These are phyloP conservation scores for Chydorus sphaericus DNA, from an alignment of 2,888 invertebrate genomes.

Conservation along the genomic window DNA sequence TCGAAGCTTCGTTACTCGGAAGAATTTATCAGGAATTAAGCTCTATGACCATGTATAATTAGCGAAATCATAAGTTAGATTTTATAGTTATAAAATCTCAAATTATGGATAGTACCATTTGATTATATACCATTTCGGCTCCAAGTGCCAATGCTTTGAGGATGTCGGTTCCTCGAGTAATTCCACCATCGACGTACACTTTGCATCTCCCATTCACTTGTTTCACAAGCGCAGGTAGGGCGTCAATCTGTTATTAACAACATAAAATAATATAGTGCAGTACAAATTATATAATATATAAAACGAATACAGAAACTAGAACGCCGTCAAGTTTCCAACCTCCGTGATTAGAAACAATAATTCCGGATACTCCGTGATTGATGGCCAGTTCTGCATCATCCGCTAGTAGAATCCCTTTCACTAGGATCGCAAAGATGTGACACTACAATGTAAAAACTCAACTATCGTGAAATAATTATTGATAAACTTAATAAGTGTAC, in stretches of 20 bases:
- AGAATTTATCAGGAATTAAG: no score
- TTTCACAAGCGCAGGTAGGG: conserved; percentile 57
- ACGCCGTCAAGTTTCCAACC: conserved; percentile 77
- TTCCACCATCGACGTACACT: conserved; percentile 76
- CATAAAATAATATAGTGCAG: background rate
- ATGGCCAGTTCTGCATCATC: conserved; percentile 68
- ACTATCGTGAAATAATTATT: background rate
- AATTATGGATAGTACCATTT: no score
- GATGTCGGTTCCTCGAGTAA: conserved; percentile 69
- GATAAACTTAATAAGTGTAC: conserved; percentile 26
- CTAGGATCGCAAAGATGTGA: no score
- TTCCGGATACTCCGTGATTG: conserved; percentile 56
- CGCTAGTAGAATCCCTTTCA: conserved; percentile 71
- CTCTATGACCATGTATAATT: no score
- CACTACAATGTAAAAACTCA: no score
- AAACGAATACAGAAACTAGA: conserved; percentile 46
- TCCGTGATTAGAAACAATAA: conserved; percentile 88
- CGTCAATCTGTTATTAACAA: conserved; percentile 65
- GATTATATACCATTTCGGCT: conserved; percentile 79
- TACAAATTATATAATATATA: background rate
- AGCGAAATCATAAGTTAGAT: no score
- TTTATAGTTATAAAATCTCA: no score
- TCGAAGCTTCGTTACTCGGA: no score
- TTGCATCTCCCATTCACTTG: conserved; percentile 53
- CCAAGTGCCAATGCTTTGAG: conserved; percentile 83